Evolutionary conservation across 2,888 invertebrate species (phyloP).

Genomic region (Eupithecia exiguata): DNA sequence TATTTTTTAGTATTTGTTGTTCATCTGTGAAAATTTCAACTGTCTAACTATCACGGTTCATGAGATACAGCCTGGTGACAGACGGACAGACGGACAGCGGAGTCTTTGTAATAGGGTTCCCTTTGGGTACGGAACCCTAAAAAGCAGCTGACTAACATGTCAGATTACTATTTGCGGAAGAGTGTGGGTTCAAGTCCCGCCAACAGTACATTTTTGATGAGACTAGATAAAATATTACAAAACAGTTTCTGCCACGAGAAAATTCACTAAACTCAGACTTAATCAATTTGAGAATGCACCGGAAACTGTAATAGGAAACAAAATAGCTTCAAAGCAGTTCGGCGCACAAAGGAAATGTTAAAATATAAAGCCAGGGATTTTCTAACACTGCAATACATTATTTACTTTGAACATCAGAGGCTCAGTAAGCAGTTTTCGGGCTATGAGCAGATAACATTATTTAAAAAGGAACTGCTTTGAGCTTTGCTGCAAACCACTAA

Average conservation of each 20-base stretch:
- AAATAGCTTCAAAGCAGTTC: slow-evolving; percentile 20
- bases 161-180: neutral
- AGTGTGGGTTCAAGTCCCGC: neutral
- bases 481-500: neutral
- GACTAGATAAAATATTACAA: neutral
- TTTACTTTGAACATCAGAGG: slow-evolving; percentile 21
- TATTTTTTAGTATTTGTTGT: no score
- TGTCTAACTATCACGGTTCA: no score
- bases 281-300: neutral
- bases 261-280: neutral
- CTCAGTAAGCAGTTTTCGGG: slow-evolving; percentile 17
- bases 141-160: no score
- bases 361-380: slow-evolving; percentile 23
- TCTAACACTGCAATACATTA: slow-evolving; percentile 26
- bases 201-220: neutral
- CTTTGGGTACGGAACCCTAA: no score
- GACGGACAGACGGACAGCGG: no score
- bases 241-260: neutral
- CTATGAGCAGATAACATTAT: neutral
- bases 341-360: slow-evolving; percentile 27
- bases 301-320: slow-evolving; percentile 5
- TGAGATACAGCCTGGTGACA: no score
- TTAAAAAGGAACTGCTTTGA: neutral
- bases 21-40: no score
- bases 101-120: no score